Evolutionary conservation across 2,888 invertebrate genomes (phyloP), one percentile per base, ranked within the genome.

Genomic region (Chelonus formosanus): DNA sequence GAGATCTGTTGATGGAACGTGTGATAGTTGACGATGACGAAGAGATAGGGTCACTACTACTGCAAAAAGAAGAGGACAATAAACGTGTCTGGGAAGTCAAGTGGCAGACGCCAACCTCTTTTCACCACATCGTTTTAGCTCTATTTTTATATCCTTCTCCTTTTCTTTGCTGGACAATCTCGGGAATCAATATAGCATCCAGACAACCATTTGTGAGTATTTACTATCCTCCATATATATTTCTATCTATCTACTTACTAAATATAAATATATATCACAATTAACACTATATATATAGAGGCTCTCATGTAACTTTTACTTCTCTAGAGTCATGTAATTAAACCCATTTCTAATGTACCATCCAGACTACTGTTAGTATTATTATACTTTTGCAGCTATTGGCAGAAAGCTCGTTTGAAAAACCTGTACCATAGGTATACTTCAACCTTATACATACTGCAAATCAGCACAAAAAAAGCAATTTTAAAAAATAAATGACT

Each of bases 11-110:
- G 34, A 59, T 53, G 69, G 68, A 60, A 75, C 76, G 76, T 71
- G 73, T 73, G 73, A 68, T 71, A 72, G 75, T 75, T 76, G 78
- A 76, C 73, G 77, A 78, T 75, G 75, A 73, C 71, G 75, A 76
- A 74, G 74, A 73, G 74, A 76, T 20, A 20, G 75, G 73, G 75
- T 75, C 75, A 71, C 68, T 70, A 69, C 69, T 68, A 70, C 58
- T 67, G 20, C 20, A 20, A 67, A 63, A 67, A 63, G 62, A 72
- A 72, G 68, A 70, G 75, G 78, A 80, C 78, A 78, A 79, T 79
- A 75, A 77, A 79, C 78, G 76, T 78, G 78, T 78, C 76, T 74
- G 73, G 79, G 69, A 76, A 78, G 73, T 76, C 74, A 80, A 80
- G 72, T 76, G 74, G 56, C 70, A 59, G 61, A 63, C 68, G 63